Base-by-base conservation (phyloP, 2,113 vertebrate species). In the Pongo pygmaeus region DNA sequence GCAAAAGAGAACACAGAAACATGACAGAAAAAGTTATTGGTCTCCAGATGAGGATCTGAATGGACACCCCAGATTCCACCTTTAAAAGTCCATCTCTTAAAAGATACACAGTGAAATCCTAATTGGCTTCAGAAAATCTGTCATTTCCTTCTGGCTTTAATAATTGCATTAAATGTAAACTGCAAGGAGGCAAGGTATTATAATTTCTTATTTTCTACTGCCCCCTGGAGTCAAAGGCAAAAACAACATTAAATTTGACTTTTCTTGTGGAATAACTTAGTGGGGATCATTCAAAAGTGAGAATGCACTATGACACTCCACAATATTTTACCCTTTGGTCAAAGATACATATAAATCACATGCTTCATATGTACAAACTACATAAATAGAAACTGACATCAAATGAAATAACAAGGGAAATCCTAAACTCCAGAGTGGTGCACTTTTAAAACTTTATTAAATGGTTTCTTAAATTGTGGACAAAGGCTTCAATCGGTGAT, bases 181-280 rank as follows among this genome's bases (percentile, higher is more conserved):
- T 0, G 2, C 50, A 46, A 74, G 1, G 43, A 50, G 38, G 50
- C 40, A 3, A 7, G 9, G 6, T 3, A 95, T 97, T 84, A 35
- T 46, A 50, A 98, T 97, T 99, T 97, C 94, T 98, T 98, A 95
- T 98, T 97, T 12, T 6, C 1, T 92, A 97, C 95, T 98, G 98
- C 98, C 98, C 98, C 79, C 99, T 98, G 35, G 92, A 97, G 99
- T 75, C 43, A 69, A 96, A 64, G 1, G 3, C 72, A 40, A 84
- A 38, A 30, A 97, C 83, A 93, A 85, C 95, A 97, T 6, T 8
- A 20, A 27, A 17, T 18, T 23, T 25, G 14, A 2, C 18, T 32
- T 85, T 72, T 55, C 55, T 55, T 40, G 59, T 84, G 61, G 80
- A 97, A 93, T 55, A 79, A 84, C n/a, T 64, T 78, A 46, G 80